A percentile compares a stretch with the other conserved stretches of the same genome.
Conservation (phyloP, 2,797 vertebrate species). For the Mergus octosetaceus region DNA sequence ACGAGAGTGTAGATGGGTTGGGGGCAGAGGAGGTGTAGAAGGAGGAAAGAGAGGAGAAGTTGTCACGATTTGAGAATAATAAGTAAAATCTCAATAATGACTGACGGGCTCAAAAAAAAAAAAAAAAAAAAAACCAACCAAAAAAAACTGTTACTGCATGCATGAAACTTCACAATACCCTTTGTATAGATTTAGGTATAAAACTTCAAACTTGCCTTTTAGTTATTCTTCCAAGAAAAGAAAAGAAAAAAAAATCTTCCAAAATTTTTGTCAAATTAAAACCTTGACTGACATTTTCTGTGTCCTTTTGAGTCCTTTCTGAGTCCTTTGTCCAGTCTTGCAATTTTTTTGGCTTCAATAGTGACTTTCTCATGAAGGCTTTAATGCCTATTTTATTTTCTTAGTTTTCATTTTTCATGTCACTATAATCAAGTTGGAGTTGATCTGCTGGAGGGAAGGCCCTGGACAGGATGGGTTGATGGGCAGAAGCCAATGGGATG, state of each 20-base stretch:
- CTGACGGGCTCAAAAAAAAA: neutral
- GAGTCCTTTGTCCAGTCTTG: neutral
- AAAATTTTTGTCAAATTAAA: neutral
- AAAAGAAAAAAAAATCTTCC: neutral
- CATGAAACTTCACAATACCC: neutral
- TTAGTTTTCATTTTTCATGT: neutral
- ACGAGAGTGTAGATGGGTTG: no score
- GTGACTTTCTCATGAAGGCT: neutral
- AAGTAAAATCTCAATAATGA: neutral
- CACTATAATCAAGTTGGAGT: no score
- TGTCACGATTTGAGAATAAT: neutral
- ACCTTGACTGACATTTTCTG: neutral
- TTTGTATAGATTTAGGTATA: neutral
- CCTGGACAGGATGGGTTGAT: no score
- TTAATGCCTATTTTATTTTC: neutral
- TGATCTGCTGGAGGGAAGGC: no score
- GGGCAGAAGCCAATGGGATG: no score
- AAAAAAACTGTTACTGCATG: neutral
- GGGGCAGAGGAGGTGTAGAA: neutral
- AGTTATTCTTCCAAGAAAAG: neutral
- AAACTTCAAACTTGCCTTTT: neutral
- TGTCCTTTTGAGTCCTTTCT: no score
- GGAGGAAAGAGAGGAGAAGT: neutral
- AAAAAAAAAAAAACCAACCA: neutral
- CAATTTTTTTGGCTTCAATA: neutral